These are phyloP conservation scores for Cataglyphis rosenhaueri DNA, from an alignment of 2,888 invertebrate genomes.

Conservation along the genomic window DNA sequence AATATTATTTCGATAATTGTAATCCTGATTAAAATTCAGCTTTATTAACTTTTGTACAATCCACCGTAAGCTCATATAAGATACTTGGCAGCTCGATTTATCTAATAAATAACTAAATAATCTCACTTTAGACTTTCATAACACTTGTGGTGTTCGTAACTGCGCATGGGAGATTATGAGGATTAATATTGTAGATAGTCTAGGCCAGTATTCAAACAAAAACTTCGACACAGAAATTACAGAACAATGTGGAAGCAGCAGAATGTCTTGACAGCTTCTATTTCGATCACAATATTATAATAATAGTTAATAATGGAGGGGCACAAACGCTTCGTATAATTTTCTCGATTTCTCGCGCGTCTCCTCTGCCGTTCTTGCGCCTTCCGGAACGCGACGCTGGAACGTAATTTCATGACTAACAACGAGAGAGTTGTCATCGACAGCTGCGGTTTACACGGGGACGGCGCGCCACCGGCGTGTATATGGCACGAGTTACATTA, in stretches of 20 bases:
- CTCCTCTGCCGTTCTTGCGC: slow-evolving; percentile 47
- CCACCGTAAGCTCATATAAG: neutral
- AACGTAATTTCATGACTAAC: slow-evolving; percentile 58
- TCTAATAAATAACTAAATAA: slow-evolving; percentile 21
- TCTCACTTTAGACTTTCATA: neutral
- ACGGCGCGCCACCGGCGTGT: slow-evolving; percentile 43
- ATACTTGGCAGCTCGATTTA: neutral
- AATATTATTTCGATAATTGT: neutral
- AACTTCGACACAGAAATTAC: neutral
- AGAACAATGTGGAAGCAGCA: neutral
- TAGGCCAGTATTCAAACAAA: neutral
- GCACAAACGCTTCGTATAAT: slow-evolving; percentile 21
- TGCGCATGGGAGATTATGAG: neutral
- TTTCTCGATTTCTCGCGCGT: slow-evolving; percentile 35
- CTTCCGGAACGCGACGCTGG: slow-evolving; percentile 47
- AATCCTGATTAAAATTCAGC: slow-evolving; percentile 3
- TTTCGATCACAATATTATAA: slow-evolving; percentile 4
- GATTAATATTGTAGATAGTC: slow-evolving; percentile 13
- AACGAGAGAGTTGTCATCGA: slow-evolving; percentile 58
- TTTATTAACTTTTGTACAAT: neutral
- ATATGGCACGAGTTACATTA: slow-evolving; percentile 54
- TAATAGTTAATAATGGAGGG: slow-evolving; percentile 45
- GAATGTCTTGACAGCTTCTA: slow-evolving; percentile 6
- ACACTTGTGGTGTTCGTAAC: neutral
- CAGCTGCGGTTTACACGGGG: slow-evolving; percentile 56